Evolutionary conservation across 2,113 vertebrate species (phyloP), one percentile per base, ranked within the genome.

Genomic region (Antechinus stuartii): DNA sequence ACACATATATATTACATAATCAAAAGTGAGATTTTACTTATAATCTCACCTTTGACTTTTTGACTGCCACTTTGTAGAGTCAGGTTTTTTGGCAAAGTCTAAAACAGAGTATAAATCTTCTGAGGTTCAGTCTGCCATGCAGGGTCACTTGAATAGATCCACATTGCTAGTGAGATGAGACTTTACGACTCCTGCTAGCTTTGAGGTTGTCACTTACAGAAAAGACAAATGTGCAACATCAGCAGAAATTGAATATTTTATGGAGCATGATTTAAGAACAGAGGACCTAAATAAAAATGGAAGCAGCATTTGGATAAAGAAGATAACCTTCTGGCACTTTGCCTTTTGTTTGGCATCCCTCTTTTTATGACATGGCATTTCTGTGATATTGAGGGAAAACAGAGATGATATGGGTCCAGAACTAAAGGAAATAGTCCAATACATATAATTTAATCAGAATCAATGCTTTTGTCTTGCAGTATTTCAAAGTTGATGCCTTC

Each of bases 201-300:
- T 54, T 93, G 93, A 54, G 90, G 54, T 0, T 89, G 93, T 9
- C 3, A 24, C 11, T 23, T 92, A 52, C 11, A 91, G 89, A 91
- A 91, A 52, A 91, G 91, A 56, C 95, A 95, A 92, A 91, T 57
- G 52, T 91, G 50, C 42, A 93, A 0, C 14, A 12, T 94, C 95
- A 96, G 68, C 16, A 53, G 22, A 23, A 95, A 93, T 30, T 84
- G 7, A 95, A 94, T 42, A 11, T 42, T 95, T 8, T 22, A 0
- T 89, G 19, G 35, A 12, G 22, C 35, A 84, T 96, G 92, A 91
- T 91, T 89, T 93, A 91, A 93, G 42, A 96, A 93, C 93, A 84
- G 68, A n/a, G 93, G 56, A 96, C 54, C 54, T 89, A 91, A 19
- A n/a, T 92, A 94, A 96, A 94, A 98, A 93, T 8, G 27, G 50